These are phyloP conservation scores for Ammospiza maritima DNA, from an alignment of 2,797 vertebrate genomes.

Conservation along the genomic window DNA sequence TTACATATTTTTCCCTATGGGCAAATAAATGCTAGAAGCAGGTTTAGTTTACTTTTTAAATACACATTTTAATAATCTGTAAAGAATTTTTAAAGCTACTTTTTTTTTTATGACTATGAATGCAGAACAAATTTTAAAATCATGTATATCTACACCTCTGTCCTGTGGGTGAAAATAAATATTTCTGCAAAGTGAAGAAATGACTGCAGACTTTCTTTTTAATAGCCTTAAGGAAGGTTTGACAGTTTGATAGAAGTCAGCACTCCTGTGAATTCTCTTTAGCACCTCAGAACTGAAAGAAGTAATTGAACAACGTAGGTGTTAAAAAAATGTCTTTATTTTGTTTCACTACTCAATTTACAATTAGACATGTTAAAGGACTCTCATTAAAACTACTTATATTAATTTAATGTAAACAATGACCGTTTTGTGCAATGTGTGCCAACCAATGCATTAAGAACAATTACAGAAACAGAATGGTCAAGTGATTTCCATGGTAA, in stretches of 20 bases:
- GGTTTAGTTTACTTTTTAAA: constrained; percentile 49
- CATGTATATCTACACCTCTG: not conserved
- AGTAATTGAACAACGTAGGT: not conserved
- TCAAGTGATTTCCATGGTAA: not conserved
- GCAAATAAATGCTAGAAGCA: not conserved
- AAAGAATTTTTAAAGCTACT: not conserved
- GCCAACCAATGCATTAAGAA: not conserved
- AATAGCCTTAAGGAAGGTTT: not conserved
- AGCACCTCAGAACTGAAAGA: not conserved
- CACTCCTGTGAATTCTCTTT: not conserved
- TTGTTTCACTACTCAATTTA: not conserved
- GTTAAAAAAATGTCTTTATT: constrained; percentile 45
- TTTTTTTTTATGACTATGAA: constrained; percentile 33
- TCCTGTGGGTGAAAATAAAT: constrained; percentile 27
- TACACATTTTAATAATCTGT: constrained; percentile 57
- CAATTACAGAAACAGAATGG: not conserved
- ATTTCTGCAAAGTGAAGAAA: not conserved
- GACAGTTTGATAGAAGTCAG: not conserved
- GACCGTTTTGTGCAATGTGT: constrained; percentile 18
- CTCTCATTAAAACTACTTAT: not conserved
- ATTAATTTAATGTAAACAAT: constrained; percentile 57
- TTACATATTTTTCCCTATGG: not conserved
- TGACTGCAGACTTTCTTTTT: not conserved
- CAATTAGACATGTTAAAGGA: not conserved
- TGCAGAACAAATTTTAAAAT: not conserved